Evolutionary conservation across 2,888 invertebrate species (phyloP), one percentile per base, ranked within the genome.

Genomic region (Labia minor): DNA sequence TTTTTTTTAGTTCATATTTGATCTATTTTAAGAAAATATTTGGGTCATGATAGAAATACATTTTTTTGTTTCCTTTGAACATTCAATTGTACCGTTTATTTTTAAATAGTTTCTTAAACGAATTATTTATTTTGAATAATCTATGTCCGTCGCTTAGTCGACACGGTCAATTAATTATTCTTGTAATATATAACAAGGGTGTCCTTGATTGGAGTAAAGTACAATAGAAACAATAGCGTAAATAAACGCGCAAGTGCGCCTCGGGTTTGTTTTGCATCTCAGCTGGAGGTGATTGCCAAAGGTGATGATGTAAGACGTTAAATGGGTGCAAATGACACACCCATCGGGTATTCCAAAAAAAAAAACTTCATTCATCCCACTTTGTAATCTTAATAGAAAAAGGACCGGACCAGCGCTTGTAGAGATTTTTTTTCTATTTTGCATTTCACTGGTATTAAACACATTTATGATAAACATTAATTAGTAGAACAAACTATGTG

Each of bases 291-390:
- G 49, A 49, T 49, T 49, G 49, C 49, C 49, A 49, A 49, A 49
- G 49, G 16, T 49, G 49, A 49, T 49, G 49, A 49, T 49, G 49
- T 49, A 49, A 49, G 49, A 49, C 49, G 49, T 49, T 49, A 49
- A 49, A 49, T 49, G 49, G 49, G 49, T 49, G 49, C 49, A 49
- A 49, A 49, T 49, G 49, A 49, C 49, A 49, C 49, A 49, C 49
- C 49, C 49, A 49, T 11, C n/a, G 49, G 49, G 49, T 49, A 49
- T 49, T 49, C 16, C 3, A 49, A 49, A 49, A 49, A 49, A n/a
- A 26, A 26, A 26, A 26, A 26, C 3, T 26, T 8, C 26, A 26
- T 26, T 26, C 26, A 26, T 26, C 26, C 26, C 26, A 49, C 49
- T 14, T 49, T 49, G 3, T 14, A 8, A 49, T 49, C 49, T 49